Conservation (phyloP, 1,140 invertebrate species). For the Trachymyrmex septentrionalis region DNA sequence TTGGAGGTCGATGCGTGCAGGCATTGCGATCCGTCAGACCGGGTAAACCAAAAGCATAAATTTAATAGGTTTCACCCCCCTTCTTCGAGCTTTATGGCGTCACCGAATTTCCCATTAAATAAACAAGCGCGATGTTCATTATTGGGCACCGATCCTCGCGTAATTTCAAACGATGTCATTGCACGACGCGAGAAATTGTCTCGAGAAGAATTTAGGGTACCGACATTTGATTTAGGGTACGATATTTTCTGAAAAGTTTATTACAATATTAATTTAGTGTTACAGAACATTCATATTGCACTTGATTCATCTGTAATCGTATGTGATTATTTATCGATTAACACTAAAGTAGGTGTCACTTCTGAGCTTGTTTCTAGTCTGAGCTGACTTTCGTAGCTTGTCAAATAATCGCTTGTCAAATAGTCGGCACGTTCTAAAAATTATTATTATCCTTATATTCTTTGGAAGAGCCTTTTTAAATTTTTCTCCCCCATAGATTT, state of each 20-base stretch:
- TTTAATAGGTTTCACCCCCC: conserved; percentile 86
- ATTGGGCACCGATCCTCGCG: conserved; percentile 75
- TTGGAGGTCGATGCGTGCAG: conserved; percentile 76
- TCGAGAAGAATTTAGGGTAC: conserved; percentile 41
- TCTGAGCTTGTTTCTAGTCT: too few relatives aligned
- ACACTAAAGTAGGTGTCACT: neutral
- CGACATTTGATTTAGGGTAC: neutral
- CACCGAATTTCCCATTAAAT: conserved; percentile 87
- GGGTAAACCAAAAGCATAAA: conserved; percentile 86
- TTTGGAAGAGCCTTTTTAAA: conserved; percentile 10
- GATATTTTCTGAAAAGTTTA: conserved; percentile 3
- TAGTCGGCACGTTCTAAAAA: neutral
- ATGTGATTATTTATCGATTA: neutral
- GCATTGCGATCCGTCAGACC: conserved; percentile 86
- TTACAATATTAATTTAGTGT: neutral
- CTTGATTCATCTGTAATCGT: neutral
- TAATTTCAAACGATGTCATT: conserved; percentile 43
- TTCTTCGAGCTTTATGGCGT: conserved; percentile 85
- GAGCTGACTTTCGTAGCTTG: too few relatives aligned
- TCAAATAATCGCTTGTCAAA: neutral
- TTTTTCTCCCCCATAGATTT: conserved; percentile 66
- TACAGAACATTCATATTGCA: neutral
- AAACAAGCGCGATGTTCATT: conserved; percentile 86
- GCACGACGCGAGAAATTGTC: conserved; percentile 63
- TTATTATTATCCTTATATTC: neutral